Evolutionary conservation across 1,140 invertebrate genomes (phyloP), one percentile per base, ranked within the genome.

Genomic region (Drosophila simulans): DNA sequence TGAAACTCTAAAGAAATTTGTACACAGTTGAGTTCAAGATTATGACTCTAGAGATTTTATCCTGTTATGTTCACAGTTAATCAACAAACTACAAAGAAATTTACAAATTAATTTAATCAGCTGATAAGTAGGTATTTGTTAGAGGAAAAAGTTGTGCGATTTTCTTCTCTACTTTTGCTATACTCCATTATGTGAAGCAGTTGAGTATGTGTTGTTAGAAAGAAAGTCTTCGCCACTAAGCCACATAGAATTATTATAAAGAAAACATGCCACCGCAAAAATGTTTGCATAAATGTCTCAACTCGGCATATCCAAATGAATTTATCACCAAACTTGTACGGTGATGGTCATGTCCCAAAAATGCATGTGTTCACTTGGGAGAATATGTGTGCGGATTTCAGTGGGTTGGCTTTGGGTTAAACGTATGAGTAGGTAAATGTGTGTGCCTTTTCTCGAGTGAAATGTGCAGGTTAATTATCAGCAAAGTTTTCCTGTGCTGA

Each of bases 401-500:
- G 22, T n/a, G 46, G 48, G 27, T 48, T 27, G 13, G 43, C 15
- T 66, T 59, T 34, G 35, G 39, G 10, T 17, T 17, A 46, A 17
- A 68, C 34, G 53, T 75, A 69, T 63, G 17, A 56, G 43, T 68
- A 48, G 13, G 48, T 15, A 17, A 17, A 11, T 51, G 35, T 54
- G 58, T 62, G 59, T 68, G 37, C 53, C 49, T 42, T 46, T 22
- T 65, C 51, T 68, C 51, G 57, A 85, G 59, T 85, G 60, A 84
- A 80, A 71, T 71, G 70, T 83, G 65, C 52, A 71, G 70, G 75
- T 88, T 86, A 83, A 86, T 88, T 86, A 79, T 77, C 75, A 88
- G 58, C 15, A 68, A 64, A 88, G 73, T 88, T 86, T 88, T 48
- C 75, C 66, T 78, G 52, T 75, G 57, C 65, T 45, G 37, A 57